These are phyloP conservation scores for Helicoverpa zea DNA, from an alignment of 1,140 invertebrate species.

Conservation along the genomic window DNA sequence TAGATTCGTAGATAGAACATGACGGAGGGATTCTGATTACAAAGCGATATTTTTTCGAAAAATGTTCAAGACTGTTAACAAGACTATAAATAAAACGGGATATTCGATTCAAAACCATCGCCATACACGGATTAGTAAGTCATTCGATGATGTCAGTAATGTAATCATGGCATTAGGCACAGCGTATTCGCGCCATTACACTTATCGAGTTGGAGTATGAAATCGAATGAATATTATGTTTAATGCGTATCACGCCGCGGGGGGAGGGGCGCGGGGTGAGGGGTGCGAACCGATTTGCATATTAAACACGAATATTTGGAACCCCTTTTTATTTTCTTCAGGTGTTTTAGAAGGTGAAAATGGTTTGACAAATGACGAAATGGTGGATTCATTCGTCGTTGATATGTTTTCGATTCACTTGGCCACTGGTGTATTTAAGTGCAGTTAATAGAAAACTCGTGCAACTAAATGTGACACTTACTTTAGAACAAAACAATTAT, in stretches of 20 bases:
- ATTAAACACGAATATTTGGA: constrained; percentile 12
- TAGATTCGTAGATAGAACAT: no score
- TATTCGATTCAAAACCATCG: not conserved
- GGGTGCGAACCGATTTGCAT: not conserved
- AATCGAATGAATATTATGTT: constrained; percentile 36
- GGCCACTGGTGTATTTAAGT: not conserved
- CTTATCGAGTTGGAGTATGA: constrained; percentile 28
- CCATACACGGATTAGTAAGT: constrained; percentile 19
- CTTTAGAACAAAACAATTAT: no score
- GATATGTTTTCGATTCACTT: not conserved
- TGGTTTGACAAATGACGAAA: constrained; percentile 6
- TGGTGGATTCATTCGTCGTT: constrained; percentile 1
- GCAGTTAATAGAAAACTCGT: no score
- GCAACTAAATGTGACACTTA: no score
- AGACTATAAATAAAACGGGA: not conserved
- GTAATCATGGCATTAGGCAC: constrained; percentile 28
- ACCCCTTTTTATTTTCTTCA: not conserved
- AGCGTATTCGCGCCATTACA: constrained; percentile 23
- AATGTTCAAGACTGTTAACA: no score
- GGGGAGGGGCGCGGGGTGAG: not conserved
- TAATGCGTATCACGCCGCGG: constrained; percentile 27
- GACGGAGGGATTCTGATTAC: no score
- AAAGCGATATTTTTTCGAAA: no score
- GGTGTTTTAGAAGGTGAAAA: constrained; percentile 8
- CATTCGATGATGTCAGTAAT: constrained; percentile 37